Evolutionary conservation across 2,113 vertebrate genomes (phyloP), one percentile per base, ranked within the genome.

Genomic region (Vireo altiloquus): DNA sequence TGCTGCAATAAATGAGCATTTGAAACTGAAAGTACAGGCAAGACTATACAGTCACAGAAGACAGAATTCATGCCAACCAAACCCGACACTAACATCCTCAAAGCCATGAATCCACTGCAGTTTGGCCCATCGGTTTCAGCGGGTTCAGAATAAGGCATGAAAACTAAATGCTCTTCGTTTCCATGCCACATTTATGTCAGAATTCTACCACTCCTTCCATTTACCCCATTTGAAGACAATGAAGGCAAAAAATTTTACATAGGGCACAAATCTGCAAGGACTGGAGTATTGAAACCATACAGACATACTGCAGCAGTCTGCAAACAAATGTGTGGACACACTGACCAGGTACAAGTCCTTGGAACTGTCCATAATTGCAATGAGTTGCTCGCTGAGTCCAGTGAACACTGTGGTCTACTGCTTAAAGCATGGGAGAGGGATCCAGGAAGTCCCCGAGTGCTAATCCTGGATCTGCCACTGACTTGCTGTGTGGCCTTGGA

Each of bases 291-390:
- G 28, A 74, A 95, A 75, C 44, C 60, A 78, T 66, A 65, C 0
- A 39, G 75, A 74, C 28, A 85, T 6, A 71, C 16, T 75, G 76
- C 68, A 89, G 90, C 47, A 75, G 52, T 11, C 69, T 90, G 82
- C 80, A 95, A 96, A 94, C 28, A 92, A 87, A 96, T 5, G 57
- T 69, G 69, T 78, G 93, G 94, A 82, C 80, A 87, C 96, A 96
- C 93, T 95, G 92, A 96, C 93, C 95, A 96, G 92, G 88, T 87
- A 74, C 1, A 53, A 89, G 76, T 93, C 94, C 90, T 95, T 92
- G 92, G 94, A 89, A 95, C 69, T 94, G 72, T 96, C 94, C 96
- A 94, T 96, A 82, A 95, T 8, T 93, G 94, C 76, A 96, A 75
- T 13, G 69, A 93, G 86, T 87, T 90, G 95, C 93, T 96, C 82